Evolutionary conservation across 2,113 vertebrate genomes (phyloP).

Genomic region (Uria aalge): DNA sequence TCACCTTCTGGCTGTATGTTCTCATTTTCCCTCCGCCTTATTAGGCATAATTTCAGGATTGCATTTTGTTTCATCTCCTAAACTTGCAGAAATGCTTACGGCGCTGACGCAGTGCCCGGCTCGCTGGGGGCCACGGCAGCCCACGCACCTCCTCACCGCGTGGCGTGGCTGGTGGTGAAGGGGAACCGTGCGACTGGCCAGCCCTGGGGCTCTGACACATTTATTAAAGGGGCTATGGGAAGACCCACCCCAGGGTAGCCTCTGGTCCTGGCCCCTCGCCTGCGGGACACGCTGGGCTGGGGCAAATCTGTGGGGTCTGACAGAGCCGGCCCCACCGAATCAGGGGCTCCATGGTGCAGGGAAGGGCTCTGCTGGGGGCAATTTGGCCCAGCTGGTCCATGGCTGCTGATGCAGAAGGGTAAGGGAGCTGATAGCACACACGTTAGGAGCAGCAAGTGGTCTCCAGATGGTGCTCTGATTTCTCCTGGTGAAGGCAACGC

Average conservation of each 20-base stretch:
- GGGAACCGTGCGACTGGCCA: rapidly evolving
- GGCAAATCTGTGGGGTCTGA: neutral
- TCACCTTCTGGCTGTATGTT: constrained; percentile 31
- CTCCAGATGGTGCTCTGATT: neutral
- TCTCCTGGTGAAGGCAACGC: neutral
- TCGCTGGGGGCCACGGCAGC: neutral
- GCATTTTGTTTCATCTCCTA: neutral
- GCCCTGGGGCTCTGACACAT: neutral
- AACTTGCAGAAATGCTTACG: neutral
- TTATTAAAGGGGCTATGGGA: neutral
- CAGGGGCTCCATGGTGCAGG: neutral
- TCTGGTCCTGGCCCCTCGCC: neutral
- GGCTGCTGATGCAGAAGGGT: neutral
- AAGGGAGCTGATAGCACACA: rapidly evolving
- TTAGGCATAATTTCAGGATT: constrained; percentile 34
- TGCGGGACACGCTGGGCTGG: neutral
- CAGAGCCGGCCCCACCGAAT: neutral
- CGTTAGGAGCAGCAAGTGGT: neutral
- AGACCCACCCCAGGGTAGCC: too few species aligned
- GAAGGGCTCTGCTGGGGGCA: neutral
- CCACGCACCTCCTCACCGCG: rapidly evolving
- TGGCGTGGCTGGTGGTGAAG: neutral
- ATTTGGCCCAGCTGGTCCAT: rapidly evolving
- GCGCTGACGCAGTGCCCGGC: neutral
- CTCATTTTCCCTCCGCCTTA: constrained; percentile 6